Evolutionary conservation across 2,797 vertebrate species (phyloP).

Genomic region (Alfaro cultratus): DNA sequence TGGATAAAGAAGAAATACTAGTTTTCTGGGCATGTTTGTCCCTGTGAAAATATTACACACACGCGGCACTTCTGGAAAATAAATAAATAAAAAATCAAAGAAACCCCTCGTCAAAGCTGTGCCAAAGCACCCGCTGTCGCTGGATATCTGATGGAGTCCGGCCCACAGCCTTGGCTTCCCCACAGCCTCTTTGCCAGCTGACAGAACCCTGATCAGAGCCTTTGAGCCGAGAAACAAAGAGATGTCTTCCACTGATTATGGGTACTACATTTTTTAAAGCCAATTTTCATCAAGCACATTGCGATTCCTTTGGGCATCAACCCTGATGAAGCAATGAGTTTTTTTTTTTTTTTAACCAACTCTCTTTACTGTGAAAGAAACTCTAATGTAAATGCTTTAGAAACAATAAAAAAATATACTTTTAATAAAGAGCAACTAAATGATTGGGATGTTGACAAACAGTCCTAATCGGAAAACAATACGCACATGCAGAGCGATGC

Average conservation of each 20-base stretch:
- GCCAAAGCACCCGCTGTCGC: constrained; percentile 35
- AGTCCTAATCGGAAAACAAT: constrained; percentile 41
- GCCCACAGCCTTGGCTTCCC: constrained; percentile 54
- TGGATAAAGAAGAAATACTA: not conserved
- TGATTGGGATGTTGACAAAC: constrained; percentile 53
- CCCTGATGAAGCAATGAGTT: constrained; percentile 38
- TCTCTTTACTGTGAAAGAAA: constrained; percentile 44
- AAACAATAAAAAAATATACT: constrained; percentile 13
- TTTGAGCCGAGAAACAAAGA: constrained; percentile 55
- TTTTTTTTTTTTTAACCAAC: constrained; percentile 22
- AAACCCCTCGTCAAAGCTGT: constrained; percentile 36
- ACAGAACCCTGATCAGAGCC: constrained; percentile 52
- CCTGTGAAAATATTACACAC: constrained; percentile 10
- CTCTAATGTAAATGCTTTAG: constrained; percentile 34
- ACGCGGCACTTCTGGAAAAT: not conserved
- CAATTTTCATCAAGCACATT: constrained; percentile 42
- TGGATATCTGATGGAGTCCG: constrained; percentile 50
- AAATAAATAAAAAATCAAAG: constrained; percentile 28
- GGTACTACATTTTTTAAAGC: constrained; percentile 34
- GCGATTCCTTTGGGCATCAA: constrained; percentile 37
- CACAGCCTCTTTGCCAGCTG: constrained; percentile 38
- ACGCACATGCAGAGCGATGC: constrained; percentile 22
- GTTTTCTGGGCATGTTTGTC: constrained; percentile 9
- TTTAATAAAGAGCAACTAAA: constrained; percentile 5
- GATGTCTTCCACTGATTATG: constrained; percentile 48